Conservation (phyloP, 2,888 invertebrate genomes). For the Lepidocyrtoides sp. region DNA sequence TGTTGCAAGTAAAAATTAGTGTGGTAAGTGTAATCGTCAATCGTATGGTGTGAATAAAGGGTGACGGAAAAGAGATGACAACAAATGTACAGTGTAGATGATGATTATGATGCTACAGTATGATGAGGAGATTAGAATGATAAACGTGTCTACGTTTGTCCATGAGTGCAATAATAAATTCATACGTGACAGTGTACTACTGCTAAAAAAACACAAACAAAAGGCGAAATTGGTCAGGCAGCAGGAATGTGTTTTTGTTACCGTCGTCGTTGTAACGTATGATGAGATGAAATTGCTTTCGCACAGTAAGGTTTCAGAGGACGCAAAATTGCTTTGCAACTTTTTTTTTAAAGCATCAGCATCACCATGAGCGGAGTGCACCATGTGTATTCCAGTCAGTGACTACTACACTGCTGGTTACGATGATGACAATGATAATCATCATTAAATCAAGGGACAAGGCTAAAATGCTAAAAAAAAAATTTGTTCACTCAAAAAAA, state of each 20-base stretch:
- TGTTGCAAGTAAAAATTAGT: background rate
- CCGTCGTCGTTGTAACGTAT: background rate
- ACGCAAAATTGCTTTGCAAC: too few relatives aligned
- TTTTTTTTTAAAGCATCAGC: too few relatives aligned
- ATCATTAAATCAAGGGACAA: too few relatives aligned
- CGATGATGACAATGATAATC: too few relatives aligned
- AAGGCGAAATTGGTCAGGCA: background rate
- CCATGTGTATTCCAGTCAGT: too few relatives aligned
- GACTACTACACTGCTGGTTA: too few relatives aligned
- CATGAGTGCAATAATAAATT: slow-evolving; percentile 47
- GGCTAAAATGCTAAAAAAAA: too few relatives aligned
- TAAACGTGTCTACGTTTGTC: slow-evolving; percentile 46
- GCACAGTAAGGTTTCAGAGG: too few relatives aligned
- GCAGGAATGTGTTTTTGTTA: too few relatives aligned
- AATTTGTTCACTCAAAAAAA: too few relatives aligned
- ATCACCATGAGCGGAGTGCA: too few relatives aligned
- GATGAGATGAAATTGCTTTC: background rate
- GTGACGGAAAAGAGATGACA: background rate
- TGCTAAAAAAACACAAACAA: background rate
- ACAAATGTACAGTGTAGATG: background rate
- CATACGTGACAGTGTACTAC: background rate
- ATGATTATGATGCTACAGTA: slow-evolving; percentile 1
- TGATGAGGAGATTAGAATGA: slow-evolving; percentile 25
- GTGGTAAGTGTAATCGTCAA: background rate
- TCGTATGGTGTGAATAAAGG: background rate